phyloP scores from a whole-genome alignment of 2,797 vertebrate genomes.

The Neosalanx taihuensis region DNA sequence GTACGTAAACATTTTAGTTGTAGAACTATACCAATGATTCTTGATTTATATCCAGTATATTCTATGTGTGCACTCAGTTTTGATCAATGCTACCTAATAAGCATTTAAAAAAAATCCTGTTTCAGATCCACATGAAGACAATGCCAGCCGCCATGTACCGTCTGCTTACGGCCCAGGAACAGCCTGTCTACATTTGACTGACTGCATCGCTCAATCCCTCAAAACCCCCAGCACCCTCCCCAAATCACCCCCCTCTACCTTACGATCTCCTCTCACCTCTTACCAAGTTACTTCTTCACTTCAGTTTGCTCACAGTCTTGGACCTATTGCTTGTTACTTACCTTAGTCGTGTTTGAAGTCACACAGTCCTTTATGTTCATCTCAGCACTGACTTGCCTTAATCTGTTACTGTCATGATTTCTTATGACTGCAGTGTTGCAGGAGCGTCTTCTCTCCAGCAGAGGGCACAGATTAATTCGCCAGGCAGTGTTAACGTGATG shows the following conservation, averaged over 20 bases:
- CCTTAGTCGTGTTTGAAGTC: constrained; percentile 46
- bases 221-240: neutral
- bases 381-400: constrained; percentile 69
- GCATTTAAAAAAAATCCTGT: constrained; percentile 14
- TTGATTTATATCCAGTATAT: neutral
- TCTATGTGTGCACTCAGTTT: constrained; percentile 2
- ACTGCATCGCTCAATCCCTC: neutral
- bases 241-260: neutral
- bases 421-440: constrained; percentile 32
- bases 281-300: neutral
- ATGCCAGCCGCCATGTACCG: constrained; percentile 99
- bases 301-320: constrained; percentile 14
- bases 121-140: constrained; percentile 98
- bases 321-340: constrained; percentile 24
- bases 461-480: constrained; percentile 54
- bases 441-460: constrained; percentile 12
- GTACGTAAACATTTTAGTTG: constrained; percentile 54
- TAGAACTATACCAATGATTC: neutral
- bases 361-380: constrained; percentile 23
- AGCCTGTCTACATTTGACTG: constrained; percentile 73
- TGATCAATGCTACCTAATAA: no score
- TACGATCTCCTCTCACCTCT: no score
- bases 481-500: constrained; percentile 51
- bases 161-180: constrained; percentile 91
- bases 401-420: constrained; percentile 58